Base-by-base conservation (phyloP, 1,140 invertebrate species). In the roundworm (Caenorhabditis elegans) region DNA sequence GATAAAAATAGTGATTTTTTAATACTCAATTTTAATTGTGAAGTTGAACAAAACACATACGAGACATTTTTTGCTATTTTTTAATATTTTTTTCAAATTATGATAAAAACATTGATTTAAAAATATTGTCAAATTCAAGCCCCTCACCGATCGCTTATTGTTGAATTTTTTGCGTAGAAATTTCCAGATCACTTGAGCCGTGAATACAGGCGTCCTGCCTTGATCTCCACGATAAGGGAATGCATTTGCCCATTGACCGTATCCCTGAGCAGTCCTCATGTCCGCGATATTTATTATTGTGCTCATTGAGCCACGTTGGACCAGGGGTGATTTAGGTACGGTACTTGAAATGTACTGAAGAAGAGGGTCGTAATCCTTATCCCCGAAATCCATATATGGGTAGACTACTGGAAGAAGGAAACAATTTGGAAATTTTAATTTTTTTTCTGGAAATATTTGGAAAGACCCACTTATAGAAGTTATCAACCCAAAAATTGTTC, bases 401-500 rank as follows among this genome's bases (percentile, higher is more conserved):
- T 88, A 85, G 4, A 88, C 39, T 34, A 78, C 86, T 88, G 77
- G 84, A 87, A 83, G 49, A 28, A 31, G 4, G n/a, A n/a, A n/a
- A n/a, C n/a, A n/a, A n/a, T n/a, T n/a, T n/a, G n/a, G n/a, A n/a
- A n/a, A n/a, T n/a, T n/a, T n/a, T n/a, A n/a, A n/a, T n/a, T n/a
- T n/a, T n/a, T n/a, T n/a, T n/a, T n/a, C 65, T 70, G 0, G 13
- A 15, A 46, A 81, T 19, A 3, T 22, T 1, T 15, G 48, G 78
- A 39, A 85, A 78, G 36, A 79, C 76, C 31, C 34, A 88, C 87
- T 80, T 46, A 96, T 95, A 13, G 95, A 95, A 5, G 97, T 91
- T 11, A 98, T 91, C 88, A 96, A 95, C 78, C 96, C 96, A 89
- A 96, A 96, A 43, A 96, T 92, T 89, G 98, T 97, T 86, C 94